A percentile compares a stretch with the other conserved stretches of the same genome.
Evolutionary conservation across 2,888 invertebrate genomes (phyloP).

Genomic region (Biston stratarius): DNA sequence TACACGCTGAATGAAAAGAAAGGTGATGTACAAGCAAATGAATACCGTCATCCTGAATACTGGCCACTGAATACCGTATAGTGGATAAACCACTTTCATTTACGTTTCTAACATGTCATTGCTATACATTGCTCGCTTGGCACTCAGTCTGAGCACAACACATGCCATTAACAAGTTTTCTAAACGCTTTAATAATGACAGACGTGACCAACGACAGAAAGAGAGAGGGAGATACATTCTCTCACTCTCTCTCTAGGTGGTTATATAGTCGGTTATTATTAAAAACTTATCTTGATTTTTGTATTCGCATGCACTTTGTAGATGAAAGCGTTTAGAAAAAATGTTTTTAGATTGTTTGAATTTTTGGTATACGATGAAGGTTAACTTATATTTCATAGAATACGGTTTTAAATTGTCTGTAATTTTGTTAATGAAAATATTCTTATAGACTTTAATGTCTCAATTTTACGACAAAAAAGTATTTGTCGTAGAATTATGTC

Average conservation of each 20-base stretch:
- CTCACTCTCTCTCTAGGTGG: too few relatives aligned
- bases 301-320: slow-evolving; percentile 38
- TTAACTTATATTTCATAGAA: neutral
- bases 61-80: too few relatives aligned
- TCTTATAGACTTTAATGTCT: too few relatives aligned
- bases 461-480: too few relatives aligned
- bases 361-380: slow-evolving; percentile 24
- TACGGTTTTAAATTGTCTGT: neutral
- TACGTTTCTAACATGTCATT: slow-evolving; percentile 64
- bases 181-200: slow-evolving; percentile 55
- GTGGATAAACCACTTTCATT: slow-evolving; percentile 43
- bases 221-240: too few relatives aligned
- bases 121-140: slow-evolving; percentile 69
- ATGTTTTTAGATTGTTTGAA: slow-evolving; percentile 35
- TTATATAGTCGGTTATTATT: too few relatives aligned
- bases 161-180: slow-evolving; percentile 72
- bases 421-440: too few relatives aligned
- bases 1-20: too few relatives aligned
- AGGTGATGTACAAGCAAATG: too few relatives aligned
- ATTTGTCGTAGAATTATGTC: too few relatives aligned
- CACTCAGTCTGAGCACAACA: slow-evolving; percentile 71
- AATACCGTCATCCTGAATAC: too few relatives aligned
- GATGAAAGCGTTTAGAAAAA: slow-evolving; percentile 38
- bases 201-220: too few relatives aligned
- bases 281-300: slow-evolving; percentile 33